Evolutionary conservation across 2,888 invertebrate genomes (phyloP), one percentile per base, ranked within the genome.

Genomic region (Tetrapedia diversipes): DNA sequence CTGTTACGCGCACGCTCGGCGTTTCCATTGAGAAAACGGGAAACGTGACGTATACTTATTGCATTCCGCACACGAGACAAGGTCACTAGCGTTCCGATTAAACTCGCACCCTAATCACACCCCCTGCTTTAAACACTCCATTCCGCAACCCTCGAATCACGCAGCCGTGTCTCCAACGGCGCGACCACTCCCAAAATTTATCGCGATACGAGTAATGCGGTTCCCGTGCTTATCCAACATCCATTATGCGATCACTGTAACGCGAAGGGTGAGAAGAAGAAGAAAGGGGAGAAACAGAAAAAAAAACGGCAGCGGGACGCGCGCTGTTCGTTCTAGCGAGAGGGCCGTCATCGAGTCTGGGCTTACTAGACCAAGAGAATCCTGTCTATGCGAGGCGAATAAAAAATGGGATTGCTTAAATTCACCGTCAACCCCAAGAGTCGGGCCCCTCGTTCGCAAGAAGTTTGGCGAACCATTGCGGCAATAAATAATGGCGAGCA

Each of bases 401-500:
- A 84, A 84, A 84, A 84, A 84, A 85, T 84, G 85, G 63, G 66
- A 69, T 76, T 80, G 85, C 85, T 85, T 81, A 81, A 85, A 84
- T 85, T 84, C 85, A 70, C 63, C 83, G 85, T 85, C 81, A 83
- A 83, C 85, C 83, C 79, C 81, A 63, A 81, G 67, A 77, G 81
- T 61, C 73, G 77, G n/a, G 71, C 70, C 77, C 71, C 65, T 67
- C 65, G 75, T 75, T 82, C 81, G 80, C 79, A 80, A 83, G 80
- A 84, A 86, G 79, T 83, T 82, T 79, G 86, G 82, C 79, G 79
- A 79, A 80, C 84, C 84, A 83, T 86, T 82, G 81, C 80, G 83
- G 85, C 81, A 83, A 87, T 88, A 87, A 88, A 86, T 88, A 88
- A 88, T 85, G 83, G 73, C 80, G 64, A 59, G 56, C 73, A 76